Evolutionary conservation across 2,797 vertebrate genomes (phyloP), one percentile per base, ranked within the genome.

Genomic region (Lacerta bilineata): DNA sequence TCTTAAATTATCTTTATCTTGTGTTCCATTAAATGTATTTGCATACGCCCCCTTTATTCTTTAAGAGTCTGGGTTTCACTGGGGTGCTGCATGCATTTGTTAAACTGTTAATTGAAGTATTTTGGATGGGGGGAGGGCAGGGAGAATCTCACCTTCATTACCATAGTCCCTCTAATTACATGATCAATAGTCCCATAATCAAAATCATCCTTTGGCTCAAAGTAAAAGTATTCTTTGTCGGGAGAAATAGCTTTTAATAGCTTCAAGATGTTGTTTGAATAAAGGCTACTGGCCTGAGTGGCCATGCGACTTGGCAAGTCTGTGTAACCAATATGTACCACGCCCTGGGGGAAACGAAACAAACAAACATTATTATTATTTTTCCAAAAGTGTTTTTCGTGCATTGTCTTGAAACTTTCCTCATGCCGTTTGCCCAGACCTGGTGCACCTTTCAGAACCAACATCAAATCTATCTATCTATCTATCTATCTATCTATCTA

Each of bases 191-290:
- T 97, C 87, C 96, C 97, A 69, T 98, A 97, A 95, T 97, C 96
- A 94, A 98, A 98, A 83, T 98, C 84, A 0, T 97, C 97, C 86
- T 90, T 95, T 96, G 97, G 97, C 95, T 98, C 95, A 88, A 97
- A 97, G 93, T 97, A 88, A 96, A 98, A 98, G 97, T 97, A 97
- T 9, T 98, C 97, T 95, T 97, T 98, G 93, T 98, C 96, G 71
- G 97, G 97, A 96, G 97, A 98, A 94, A 98, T 96, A 92, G 94
- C 97, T 95, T 98, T 98, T 96, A 98, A 98, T 95, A 98, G 96
- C 93, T 98, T 98, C 95, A 99, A 97, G 81, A 98, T 91, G 93
- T 97, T 97, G 95, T 96, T 98, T 69, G 98, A 98, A 93, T 98
- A 98, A 89, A 98, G 96, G 83, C 97, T 97, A 97, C 98, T 98